phyloP scores from a whole-genome alignment of 2,797 vertebrate species.

The Manis crassicaudata region DNA sequence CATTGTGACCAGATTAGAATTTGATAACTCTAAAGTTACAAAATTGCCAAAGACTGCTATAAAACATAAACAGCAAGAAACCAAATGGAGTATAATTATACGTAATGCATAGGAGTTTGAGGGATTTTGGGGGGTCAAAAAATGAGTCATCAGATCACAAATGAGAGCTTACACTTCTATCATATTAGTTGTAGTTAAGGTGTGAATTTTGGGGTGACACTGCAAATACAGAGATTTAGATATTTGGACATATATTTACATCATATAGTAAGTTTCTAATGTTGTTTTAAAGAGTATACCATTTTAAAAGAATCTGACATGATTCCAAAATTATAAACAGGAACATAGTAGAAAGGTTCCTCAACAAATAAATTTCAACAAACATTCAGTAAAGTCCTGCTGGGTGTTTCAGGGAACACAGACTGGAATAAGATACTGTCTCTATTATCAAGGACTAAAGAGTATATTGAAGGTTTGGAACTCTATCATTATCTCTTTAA shows the following conservation, averaged over 20 bases:
- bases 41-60: neutral
- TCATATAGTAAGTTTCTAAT: neutral
- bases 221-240: neutral
- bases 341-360: neutral
- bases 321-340: neutral
- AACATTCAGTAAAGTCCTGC: neutral
- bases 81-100: neutral
- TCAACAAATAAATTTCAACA: neutral
- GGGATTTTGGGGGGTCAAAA: neutral
- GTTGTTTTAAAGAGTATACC: neutral
- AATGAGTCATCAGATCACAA: neutral
- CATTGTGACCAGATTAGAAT: neutral
- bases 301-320: neutral
- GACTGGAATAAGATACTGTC: neutral
- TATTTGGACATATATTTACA: neutral
- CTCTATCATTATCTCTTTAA: neutral
- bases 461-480: neutral
- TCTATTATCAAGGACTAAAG: neutral
- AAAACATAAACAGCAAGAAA: neutral
- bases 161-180: neutral
- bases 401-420: neutral
- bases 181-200: neutral
- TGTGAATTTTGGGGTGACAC: neutral
- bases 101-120: neutral
- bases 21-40: neutral